phyloP scores from a whole-genome alignment of 2,113 vertebrate species.

The Gasterosteus aculeatus region DNA sequence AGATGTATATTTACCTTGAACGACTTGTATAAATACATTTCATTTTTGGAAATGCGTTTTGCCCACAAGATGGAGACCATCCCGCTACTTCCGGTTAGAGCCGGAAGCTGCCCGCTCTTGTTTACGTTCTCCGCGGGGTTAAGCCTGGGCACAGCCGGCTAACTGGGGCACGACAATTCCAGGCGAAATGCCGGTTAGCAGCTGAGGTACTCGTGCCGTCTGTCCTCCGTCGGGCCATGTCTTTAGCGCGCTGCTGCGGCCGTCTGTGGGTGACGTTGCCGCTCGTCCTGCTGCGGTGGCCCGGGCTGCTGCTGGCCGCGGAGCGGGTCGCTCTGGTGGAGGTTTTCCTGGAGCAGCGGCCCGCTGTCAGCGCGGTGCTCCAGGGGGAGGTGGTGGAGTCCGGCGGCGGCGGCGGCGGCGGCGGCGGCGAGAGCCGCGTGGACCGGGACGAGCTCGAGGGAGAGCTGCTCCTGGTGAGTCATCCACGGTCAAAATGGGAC shows the following conservation, averaged over 20 bases:
- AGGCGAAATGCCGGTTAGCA: slow-evolving; percentile 16
- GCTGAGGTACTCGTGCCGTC: neutral
- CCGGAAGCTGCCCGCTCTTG: slow-evolving; percentile 66
- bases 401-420: slow-evolving; percentile 37
- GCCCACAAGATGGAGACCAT: slow-evolving; percentile 6
- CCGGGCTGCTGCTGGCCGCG: slow-evolving; percentile 54
- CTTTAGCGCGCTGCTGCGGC: slow-evolving; percentile 22
- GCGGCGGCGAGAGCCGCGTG: slow-evolving; percentile 27
- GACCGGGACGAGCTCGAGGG: slow-evolving; percentile 67
- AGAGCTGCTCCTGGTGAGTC: slow-evolving; percentile 79
- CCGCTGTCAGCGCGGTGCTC: slow-evolving; percentile 66
- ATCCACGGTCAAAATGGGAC: rapidly evolving
- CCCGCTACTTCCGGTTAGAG: slow-evolving; percentile 30
- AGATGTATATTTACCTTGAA: no score
- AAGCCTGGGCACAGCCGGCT: neutral
- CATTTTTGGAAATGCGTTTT: neutral
- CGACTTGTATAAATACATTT: neutral
- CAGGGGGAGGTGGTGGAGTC: slow-evolving; percentile 80
- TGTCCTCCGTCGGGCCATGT: slow-evolving; percentile 48
- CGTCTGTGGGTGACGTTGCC: slow-evolving; percentile 40
- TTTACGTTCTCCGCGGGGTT: slow-evolving; percentile 59
- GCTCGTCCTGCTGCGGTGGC: slow-evolving; percentile 60
- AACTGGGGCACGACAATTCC: neutral
- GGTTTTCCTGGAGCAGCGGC: slow-evolving; percentile 72
- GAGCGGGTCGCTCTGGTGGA: slow-evolving; percentile 80